Percentiles rank a stretch among this genome's conserved stretches.
Conservation (phyloP, 2,888 invertebrate species). For the Eilema griseolum region DNA sequence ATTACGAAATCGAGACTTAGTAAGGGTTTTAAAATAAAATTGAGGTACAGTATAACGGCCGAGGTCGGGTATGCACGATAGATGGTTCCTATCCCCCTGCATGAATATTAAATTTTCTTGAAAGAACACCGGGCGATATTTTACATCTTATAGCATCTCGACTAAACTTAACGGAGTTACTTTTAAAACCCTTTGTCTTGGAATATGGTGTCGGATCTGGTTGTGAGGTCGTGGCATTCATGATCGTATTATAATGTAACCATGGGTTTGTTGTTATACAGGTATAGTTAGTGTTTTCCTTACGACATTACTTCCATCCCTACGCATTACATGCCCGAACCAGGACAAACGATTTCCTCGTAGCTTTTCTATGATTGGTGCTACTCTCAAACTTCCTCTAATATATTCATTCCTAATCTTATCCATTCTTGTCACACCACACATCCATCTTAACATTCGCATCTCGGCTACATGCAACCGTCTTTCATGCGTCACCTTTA, state of each 20-base stretch:
- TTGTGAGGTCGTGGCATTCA: slow-evolving; percentile 6
- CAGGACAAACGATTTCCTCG: no score
- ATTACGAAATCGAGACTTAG: background rate
- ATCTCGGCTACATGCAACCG: no score
- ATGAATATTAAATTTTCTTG: slow-evolving; percentile 74
- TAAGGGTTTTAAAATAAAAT: slow-evolving; percentile 17
- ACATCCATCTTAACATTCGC: no score
- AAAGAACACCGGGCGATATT: slow-evolving; percentile 63
- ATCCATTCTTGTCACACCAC: no score
- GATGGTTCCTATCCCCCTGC: slow-evolving; percentile 54
- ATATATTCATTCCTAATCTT: no score
- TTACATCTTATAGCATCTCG: slow-evolving; percentile 47
- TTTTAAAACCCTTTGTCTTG: slow-evolving; percentile 19
- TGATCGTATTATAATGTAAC: slow-evolving; percentile 6
- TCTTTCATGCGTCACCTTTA: no score
- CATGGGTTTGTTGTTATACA: background rate
- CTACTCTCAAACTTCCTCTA: no score
- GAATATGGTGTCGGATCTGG: slow-evolving; percentile 3
- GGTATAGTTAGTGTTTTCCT: no score
- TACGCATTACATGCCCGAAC: no score
- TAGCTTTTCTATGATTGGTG: no score
- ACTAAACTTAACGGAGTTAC: slow-evolving; percentile 20
- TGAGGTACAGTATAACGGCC: slow-evolving; percentile 32
- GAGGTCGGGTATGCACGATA: slow-evolving; percentile 46
- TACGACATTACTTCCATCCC: no score